Evolutionary conservation across 2,888 invertebrate genomes (phyloP), one percentile per base, ranked within the genome.

Genomic region (Vannuccia rotundouncinata): DNA sequence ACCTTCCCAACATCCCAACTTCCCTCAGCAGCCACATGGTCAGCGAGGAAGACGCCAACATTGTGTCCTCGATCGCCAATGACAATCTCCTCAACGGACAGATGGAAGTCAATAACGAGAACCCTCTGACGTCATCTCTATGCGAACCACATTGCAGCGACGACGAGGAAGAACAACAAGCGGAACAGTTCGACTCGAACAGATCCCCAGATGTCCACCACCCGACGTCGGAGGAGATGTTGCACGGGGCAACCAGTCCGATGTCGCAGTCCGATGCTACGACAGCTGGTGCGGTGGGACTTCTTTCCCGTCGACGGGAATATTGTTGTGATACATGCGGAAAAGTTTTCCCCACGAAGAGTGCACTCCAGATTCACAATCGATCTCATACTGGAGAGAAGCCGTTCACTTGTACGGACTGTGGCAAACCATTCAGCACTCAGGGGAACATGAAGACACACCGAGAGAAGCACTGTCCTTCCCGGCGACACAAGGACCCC

Each of bases 391-490:
- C 78, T 10, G 78, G 78, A 0, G 78, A 78, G 28, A 78, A 78
- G 28, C 78, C 78, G 76, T 78, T 31, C 78, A 28, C 66, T 22
- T 78, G 78, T 29, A n/a, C 75, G 13, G 74, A 59, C 78, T 78
- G 78, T 22, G 59, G 66, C n/a, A 78, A 78, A 28, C 10, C 66
- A 0, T 78, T 78, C 59, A 73, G 66, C 1, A 78, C 78, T 75
- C 78, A 78, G 10, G 78, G 78, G n/a, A 78, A 78, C 28, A 78
- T 78, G 78, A 59, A 78, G 78, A 74, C 78, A 2, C 78, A 78
- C 28, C 29, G 75, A 29, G 75, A 75, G 29, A 75, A 75, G 29
- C 75, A 75, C 31, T 75, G 75, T 29, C 75, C 75, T 13, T 13
- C 75, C 25, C 29, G 75, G 2, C 75, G 75, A 29, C 66, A 66